A percentile compares a stretch with the other conserved stretches of the same genome.
phyloP scores from a whole-genome alignment of 2,888 invertebrate species.

The Biston betularia region DNA sequence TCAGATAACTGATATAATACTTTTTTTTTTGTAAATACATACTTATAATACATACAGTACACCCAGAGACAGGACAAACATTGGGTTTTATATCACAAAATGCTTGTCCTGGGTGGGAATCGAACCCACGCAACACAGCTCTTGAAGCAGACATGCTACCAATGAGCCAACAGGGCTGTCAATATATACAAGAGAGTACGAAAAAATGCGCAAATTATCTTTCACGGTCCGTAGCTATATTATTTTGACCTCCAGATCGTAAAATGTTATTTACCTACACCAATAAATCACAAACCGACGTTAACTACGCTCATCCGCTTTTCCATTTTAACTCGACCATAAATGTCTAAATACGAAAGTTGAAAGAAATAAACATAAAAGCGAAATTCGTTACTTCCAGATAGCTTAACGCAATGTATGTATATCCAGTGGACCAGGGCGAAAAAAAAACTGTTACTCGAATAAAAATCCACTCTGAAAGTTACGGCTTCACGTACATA shows the following conservation, averaged over 20 bases:
- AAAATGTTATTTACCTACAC: slow-evolving; percentile 47
- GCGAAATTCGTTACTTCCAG: slow-evolving; percentile 56
- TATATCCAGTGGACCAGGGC: slow-evolving; percentile 23
- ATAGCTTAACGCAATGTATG: slow-evolving; percentile 40
- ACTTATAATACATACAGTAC: no score
- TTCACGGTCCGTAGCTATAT: not conserved
- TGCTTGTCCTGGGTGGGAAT: no score
- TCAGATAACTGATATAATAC: no score
- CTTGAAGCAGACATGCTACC: no score
- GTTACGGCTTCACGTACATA: slow-evolving; percentile 74
- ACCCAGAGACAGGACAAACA: no score
- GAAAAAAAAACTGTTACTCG: slow-evolving; percentile 65
- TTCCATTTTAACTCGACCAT: slow-evolving; percentile 52
- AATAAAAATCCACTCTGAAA: slow-evolving; percentile 74
- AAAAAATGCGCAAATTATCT: not conserved
- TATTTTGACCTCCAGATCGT: slow-evolving; percentile 43
- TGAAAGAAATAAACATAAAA: slow-evolving; percentile 55
- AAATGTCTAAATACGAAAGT: slow-evolving; percentile 57
- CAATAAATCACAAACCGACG: slow-evolving; percentile 55
- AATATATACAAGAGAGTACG: no score
- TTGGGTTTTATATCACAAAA: no score
- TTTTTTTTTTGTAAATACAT: no score
- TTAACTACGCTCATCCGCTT: slow-evolving; percentile 52
- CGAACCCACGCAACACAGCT: no score
- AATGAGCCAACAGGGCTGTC: no score